Percentiles rank a stretch among this genome's conserved stretches.
phyloP scores from a whole-genome alignment of 2,888 invertebrate species.

The Byasa hedistus region DNA sequence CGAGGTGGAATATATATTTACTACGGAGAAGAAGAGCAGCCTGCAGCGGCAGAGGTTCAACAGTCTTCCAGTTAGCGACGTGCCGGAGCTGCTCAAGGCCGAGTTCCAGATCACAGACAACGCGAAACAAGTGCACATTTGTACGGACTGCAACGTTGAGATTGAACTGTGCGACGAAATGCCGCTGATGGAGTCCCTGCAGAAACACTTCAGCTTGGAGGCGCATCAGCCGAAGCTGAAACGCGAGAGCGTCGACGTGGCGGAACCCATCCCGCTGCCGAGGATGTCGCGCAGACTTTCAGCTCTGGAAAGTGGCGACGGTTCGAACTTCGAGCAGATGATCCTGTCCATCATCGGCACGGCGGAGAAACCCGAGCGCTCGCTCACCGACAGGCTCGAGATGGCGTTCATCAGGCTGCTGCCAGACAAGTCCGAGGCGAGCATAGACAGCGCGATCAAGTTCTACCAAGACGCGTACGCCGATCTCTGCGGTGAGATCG shows the following conservation, averaged over 20 bases:
- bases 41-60: conserved; percentile 71
- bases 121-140: conserved; percentile 70
- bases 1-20: conserved; percentile 72
- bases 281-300: conserved; percentile 71
- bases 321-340: conserved; percentile 54
- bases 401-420: conserved; percentile 57
- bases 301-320: conserved; percentile 62
- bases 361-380: conserved; percentile 59
- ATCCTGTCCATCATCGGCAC: conserved; percentile 55
- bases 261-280: conserved; percentile 65
- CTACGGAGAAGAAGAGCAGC: conserved; percentile 71
- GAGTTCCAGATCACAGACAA: conserved; percentile 58
- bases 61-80: conserved; percentile 70
- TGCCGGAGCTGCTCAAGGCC: conserved; percentile 67
- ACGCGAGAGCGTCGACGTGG: conserved; percentile 69
- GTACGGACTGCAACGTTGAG: conserved; percentile 69
- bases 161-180: conserved; percentile 70
- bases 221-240: conserved; percentile 66
- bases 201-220: conserved; percentile 67
- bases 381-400: conserved; percentile 58
- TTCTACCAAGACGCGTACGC: conserved; percentile 63
- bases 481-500: conserved; percentile 58
- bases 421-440: conserved; percentile 70
- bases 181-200: conserved; percentile 70
- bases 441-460: conserved; percentile 62